A percentile compares a stretch with the other conserved stretches of the same genome.
These are phyloP conservation scores for Osedax fenrisi DNA, from an alignment of 2,888 invertebrate genomes.

Conservation along the genomic window DNA sequence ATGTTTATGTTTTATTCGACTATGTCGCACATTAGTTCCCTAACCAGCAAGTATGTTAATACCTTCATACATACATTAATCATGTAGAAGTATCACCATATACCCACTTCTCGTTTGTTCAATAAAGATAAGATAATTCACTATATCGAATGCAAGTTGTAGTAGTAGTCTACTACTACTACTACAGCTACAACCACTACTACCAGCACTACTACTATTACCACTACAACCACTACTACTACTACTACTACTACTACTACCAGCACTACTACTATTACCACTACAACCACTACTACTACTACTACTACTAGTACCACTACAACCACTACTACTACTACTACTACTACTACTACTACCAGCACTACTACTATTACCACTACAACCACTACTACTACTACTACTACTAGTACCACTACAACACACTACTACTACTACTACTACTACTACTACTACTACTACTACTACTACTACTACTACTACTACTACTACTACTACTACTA, in stretches of 20 bases:
- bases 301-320: slow-evolving; percentile 2
- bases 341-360: not conserved
- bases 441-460: not conserved
- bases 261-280: not conserved
- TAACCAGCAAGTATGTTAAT: no score
- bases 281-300: slow-evolving; percentile 9
- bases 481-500: not conserved
- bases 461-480: not conserved
- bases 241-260: slow-evolving; percentile 13
- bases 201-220: not conserved
- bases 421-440: not conserved
- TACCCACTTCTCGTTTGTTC: no score
- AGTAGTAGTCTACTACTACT: not conserved
- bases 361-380: not conserved
- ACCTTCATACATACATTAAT: no score
- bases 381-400: not conserved
- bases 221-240: slow-evolving; percentile 3
- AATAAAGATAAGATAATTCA: no score
- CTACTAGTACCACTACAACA: not conserved
- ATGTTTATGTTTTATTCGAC: no score
- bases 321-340: not conserved
- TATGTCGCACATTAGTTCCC: no score
- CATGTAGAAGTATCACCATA: no score
- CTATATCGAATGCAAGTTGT: no score
- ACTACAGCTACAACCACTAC: slow-evolving; percentile 8